A percentile compares a stretch with the other conserved stretches of the same genome.
Evolutionary conservation across 2,888 invertebrate genomes (phyloP).

Genomic region (Halocaridina rubra): DNA sequence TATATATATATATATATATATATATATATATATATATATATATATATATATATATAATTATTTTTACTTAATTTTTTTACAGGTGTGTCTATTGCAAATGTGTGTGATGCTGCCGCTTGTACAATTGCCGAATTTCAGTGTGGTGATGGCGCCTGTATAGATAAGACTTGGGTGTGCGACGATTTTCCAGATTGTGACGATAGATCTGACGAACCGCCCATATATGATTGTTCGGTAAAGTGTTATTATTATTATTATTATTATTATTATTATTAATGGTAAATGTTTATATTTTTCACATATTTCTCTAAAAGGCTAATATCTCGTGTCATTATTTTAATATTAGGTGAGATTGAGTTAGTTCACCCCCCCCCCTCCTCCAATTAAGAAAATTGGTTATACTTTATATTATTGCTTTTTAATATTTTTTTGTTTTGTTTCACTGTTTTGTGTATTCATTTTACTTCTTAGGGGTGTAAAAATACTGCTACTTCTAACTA

Average conservation of each 20-base stretch:
- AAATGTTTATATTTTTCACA: no score
- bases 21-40: not conserved
- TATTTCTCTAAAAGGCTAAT: no score
- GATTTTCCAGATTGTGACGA: slow-evolving; percentile 47
- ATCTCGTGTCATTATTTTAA: no score
- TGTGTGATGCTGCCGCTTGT: not conserved
- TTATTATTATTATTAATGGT: not conserved
- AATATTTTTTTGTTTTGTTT: no score
- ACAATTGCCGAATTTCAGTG: slow-evolving; percentile 5
- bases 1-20: not conserved
- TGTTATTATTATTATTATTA: not conserved
- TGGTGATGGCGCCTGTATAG: slow-evolving; percentile 3
- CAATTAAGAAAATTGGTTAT: no score
- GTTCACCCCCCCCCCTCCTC: not conserved
- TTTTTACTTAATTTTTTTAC: not conserved
- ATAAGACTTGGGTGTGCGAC: slow-evolving; percentile 38
- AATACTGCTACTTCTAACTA: not conserved
- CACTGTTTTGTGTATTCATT: no score
- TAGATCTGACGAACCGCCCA: slow-evolving; percentile 24
- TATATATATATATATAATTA: not conserved
- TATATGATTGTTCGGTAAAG: slow-evolving; percentile 18
- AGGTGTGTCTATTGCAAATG: not conserved
- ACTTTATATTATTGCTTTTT: no score
- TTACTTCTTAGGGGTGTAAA: not conserved
- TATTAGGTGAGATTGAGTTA: not conserved